Conservation (phyloP, 2,113 vertebrate genomes). For the Thinocorus orbignyianus region DNA sequence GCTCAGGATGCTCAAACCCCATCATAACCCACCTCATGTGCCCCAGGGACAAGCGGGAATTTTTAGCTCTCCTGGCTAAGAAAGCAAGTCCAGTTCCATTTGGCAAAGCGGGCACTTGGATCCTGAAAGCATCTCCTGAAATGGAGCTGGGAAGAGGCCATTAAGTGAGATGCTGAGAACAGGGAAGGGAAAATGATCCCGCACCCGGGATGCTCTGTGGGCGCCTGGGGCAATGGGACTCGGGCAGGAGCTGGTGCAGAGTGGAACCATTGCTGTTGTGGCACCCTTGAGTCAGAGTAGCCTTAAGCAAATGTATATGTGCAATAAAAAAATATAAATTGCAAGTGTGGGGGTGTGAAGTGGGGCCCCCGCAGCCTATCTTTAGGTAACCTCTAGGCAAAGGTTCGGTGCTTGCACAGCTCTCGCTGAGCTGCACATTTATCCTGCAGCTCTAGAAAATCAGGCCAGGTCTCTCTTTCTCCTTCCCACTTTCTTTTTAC, state of each 20-base stretch:
- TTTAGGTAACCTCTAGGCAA: conserved; percentile 46
- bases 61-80: background rate
- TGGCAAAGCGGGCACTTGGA: background rate
- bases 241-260: accelerated
- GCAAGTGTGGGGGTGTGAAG: background rate
- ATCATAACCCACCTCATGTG: background rate
- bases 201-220: accelerated
- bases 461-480: conserved; percentile 43
- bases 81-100: background rate
- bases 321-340: background rate
- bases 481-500: conserved; percentile 26
- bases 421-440: background rate
- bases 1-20: background rate
- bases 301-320: background rate
- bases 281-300: accelerated
- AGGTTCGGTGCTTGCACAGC: background rate
- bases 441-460: conserved; percentile 34
- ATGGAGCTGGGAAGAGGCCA: background rate
- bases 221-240: accelerated
- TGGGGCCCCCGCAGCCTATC: background rate
- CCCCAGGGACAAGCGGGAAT: background rate
- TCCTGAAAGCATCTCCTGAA: background rate
- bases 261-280: accelerated
- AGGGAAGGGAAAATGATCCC: background rate
- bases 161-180: background rate